phyloP scores from a whole-genome alignment of 2,797 vertebrate species.

The Merluccius polli region DNA sequence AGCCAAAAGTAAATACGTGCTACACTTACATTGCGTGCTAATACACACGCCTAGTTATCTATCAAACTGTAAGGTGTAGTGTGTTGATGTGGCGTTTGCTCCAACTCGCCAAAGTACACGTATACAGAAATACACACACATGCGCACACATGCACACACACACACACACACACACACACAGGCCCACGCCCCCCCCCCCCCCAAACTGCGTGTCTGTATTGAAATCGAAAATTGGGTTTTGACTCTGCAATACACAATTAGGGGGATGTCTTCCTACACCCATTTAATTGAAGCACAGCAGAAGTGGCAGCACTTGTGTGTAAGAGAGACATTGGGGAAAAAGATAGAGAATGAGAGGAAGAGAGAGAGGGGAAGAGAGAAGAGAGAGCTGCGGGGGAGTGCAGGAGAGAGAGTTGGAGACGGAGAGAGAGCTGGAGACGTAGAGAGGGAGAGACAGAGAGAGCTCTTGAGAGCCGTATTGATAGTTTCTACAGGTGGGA shows the following conservation, averaged over 20 bases:
- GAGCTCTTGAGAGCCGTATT: conserved; percentile 58
- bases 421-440: conserved; percentile 23
- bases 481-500: conserved; percentile 54
- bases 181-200: neutral
- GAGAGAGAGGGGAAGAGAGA: neutral
- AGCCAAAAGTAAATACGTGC: no score
- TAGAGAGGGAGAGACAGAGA: conserved; percentile 33
- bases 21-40: no score
- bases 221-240: neutral
- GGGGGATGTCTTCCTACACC: neutral
- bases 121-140: neutral
- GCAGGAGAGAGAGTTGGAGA: conserved; percentile 15
- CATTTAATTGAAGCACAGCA: conserved; percentile 3
- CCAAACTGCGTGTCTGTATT: neutral
- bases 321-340: neutral
- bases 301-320: neutral
- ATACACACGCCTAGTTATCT: no score
- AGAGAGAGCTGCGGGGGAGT: conserved; percentile 20
- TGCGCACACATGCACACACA: neutral
- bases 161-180: neutral
- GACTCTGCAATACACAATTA: neutral
- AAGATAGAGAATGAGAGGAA: neutral
- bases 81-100: no score
- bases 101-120: no score
- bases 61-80: no score